These are phyloP conservation scores for Hirtodrosophila confusa DNA, from an alignment of 2,888 invertebrate genomes.

Conservation along the genomic window DNA sequence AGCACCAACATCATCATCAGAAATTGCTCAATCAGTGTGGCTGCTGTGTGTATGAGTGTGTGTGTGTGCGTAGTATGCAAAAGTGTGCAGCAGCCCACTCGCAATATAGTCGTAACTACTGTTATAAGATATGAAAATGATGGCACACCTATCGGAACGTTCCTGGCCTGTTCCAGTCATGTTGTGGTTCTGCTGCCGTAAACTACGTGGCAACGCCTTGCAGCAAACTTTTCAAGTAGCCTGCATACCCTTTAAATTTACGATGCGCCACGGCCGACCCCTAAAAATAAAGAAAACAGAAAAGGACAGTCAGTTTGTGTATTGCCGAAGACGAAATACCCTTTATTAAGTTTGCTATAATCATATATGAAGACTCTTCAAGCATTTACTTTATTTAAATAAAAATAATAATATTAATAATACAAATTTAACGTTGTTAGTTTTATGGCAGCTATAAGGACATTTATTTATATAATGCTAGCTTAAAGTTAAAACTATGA, in stretches of 20 bases:
- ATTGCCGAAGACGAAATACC: too few species aligned
- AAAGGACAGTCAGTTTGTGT: slow-evolving; percentile 1
- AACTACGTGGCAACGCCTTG: slow-evolving; percentile 68
- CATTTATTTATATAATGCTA: too few species aligned
- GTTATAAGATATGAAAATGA: slow-evolving; percentile 69
- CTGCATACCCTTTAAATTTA: slow-evolving; percentile 73
- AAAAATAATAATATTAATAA: too few species aligned
- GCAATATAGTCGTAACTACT: slow-evolving; percentile 36
- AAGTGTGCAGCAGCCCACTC: slow-evolving; percentile 30
- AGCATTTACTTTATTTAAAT: too few species aligned
- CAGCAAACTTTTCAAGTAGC: slow-evolving; percentile 67
- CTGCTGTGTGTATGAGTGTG: neutral
- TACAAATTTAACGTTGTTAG: too few species aligned
- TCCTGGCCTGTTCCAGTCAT: slow-evolving; percentile 12
- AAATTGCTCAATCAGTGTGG: slow-evolving; percentile 65
- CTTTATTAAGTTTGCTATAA: too few species aligned
- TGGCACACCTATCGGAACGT: slow-evolving; percentile 52
- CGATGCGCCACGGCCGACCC: slow-evolving; percentile 50
- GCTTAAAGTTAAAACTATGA: too few species aligned
- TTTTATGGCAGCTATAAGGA: too few species aligned
- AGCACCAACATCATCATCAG: slow-evolving; percentile 40
- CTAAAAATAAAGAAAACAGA: slow-evolving; percentile 26
- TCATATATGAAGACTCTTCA: too few species aligned
- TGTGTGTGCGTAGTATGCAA: slow-evolving; percentile 44
- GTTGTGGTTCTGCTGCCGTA: slow-evolving; percentile 44